These are phyloP conservation scores for Neopipo cinnamomea DNA, from an alignment of 2,113 vertebrate species.

Conservation along the genomic window DNA sequence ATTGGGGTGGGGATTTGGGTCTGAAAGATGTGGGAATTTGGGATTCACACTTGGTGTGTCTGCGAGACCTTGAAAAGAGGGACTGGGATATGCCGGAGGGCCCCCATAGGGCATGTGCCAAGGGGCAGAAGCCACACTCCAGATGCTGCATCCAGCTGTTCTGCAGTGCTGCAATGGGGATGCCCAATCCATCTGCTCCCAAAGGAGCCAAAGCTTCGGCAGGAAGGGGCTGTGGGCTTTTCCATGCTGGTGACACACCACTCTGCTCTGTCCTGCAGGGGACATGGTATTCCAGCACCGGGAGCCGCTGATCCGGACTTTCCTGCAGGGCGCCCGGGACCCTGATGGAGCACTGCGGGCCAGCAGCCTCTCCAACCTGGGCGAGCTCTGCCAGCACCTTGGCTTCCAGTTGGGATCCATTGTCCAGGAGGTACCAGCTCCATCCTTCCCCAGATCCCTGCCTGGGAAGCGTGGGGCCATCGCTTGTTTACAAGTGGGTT, in stretches of 20 bases:
- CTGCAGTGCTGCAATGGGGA: neutral
- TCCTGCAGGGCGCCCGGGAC: conserved; percentile 83
- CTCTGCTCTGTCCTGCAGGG: conserved; percentile 69
- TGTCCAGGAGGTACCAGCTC: conserved; percentile 83
- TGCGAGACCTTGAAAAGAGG: neutral
- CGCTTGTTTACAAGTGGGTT: neutral
- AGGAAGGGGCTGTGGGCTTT: neutral
- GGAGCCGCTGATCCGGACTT: conserved; percentile 80
- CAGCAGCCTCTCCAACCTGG: conserved; percentile 94
- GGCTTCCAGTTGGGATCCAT: conserved; percentile 85
- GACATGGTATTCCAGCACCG: conserved; percentile 85
- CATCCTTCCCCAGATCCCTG: neutral
- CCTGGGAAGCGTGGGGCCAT: rapidly evolving
- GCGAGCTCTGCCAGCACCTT: conserved; percentile 87
- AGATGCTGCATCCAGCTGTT: neutral
- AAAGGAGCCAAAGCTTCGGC: neutral
- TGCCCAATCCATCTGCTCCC: neutral
- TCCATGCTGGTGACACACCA: neutral
- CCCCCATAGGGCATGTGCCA: neutral
- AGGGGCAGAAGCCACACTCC: neutral
- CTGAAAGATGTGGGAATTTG: neutral
- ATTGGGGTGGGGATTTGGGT: neutral
- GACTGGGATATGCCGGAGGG: neutral
- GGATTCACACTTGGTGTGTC: neutral
- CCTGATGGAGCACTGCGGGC: conserved; percentile 77